Percentiles rank a stretch among this genome's conserved stretches.
These are phyloP conservation scores for Ibidorhyncha struthersii DNA, from an alignment of 2,113 vertebrate genomes.

Conservation along the genomic window DNA sequence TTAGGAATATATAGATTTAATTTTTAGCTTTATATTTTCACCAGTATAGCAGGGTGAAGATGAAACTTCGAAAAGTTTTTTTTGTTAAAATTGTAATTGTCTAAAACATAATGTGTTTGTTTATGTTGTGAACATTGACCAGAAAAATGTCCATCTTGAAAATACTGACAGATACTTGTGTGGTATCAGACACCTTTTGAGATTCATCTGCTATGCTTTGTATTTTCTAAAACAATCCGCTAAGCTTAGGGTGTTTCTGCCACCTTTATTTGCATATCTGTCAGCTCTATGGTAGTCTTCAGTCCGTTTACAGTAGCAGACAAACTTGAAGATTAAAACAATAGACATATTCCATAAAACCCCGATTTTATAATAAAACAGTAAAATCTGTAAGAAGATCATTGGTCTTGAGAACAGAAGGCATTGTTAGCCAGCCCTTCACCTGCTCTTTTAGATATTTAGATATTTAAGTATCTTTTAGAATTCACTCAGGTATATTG, in stretches of 20 bases:
- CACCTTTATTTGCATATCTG: background rate
- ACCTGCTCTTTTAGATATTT: no score
- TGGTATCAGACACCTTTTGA: background rate
- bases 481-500: background rate
- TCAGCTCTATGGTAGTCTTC: background rate
- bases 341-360: background rate
- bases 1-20: background rate
- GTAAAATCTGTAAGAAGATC: background rate
- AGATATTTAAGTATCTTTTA: no score
- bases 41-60: background rate
- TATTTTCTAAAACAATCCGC: background rate
- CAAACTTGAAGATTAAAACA: background rate
- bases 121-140: background rate
- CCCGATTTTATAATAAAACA: background rate
- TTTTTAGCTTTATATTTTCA: background rate
- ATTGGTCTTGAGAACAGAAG: background rate
- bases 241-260: background rate
- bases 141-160: background rate
- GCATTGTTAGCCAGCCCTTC: background rate
- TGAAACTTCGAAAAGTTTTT: background rate
- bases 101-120: background rate
- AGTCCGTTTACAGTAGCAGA: background rate
- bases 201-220: background rate
- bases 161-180: background rate
- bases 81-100: background rate